phyloP scores from a whole-genome alignment of 2,113 vertebrate genomes.

The Eleginops maclovinus region DNA sequence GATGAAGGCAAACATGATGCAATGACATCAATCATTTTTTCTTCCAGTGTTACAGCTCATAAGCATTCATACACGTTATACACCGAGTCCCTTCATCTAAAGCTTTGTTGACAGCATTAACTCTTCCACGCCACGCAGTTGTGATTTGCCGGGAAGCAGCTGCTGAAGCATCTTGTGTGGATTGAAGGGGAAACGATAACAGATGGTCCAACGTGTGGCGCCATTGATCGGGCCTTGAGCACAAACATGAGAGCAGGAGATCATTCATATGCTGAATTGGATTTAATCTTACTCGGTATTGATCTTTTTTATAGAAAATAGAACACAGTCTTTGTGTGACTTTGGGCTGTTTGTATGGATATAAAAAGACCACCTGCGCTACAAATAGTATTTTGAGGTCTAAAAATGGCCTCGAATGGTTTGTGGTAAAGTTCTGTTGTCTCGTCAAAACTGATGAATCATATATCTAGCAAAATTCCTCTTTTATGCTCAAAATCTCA shows the following conservation, averaged over 20 bases:
- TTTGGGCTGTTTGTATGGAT: background rate
- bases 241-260: background rate
- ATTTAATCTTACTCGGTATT: background rate
- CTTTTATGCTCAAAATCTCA: background rate
- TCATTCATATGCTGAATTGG: background rate
- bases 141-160: conserved; percentile 8
- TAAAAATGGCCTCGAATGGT: conserved; percentile 5
- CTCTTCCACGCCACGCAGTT: fast-evolving
- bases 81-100: background rate
- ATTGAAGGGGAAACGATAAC: background rate
- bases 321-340: background rate
- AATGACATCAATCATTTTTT: background rate
- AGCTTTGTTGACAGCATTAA: background rate
- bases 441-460: conserved; percentile 9
- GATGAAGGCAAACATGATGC: background rate
- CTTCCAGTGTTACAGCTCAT: background rate
- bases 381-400: conserved; percentile 1
- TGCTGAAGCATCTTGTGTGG: background rate
- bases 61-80: background rate
- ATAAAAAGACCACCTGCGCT: conserved; percentile 11
- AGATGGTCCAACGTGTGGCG: background rate
- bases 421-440: background rate
- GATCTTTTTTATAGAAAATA: conserved; percentile 30
- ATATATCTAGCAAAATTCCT: background rate
- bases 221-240: conserved; percentile 11